Evolutionary conservation across 2,797 vertebrate genomes (phyloP), one percentile per base, ranked within the genome.

Genomic region (Hemitrygon akajei): DNA sequence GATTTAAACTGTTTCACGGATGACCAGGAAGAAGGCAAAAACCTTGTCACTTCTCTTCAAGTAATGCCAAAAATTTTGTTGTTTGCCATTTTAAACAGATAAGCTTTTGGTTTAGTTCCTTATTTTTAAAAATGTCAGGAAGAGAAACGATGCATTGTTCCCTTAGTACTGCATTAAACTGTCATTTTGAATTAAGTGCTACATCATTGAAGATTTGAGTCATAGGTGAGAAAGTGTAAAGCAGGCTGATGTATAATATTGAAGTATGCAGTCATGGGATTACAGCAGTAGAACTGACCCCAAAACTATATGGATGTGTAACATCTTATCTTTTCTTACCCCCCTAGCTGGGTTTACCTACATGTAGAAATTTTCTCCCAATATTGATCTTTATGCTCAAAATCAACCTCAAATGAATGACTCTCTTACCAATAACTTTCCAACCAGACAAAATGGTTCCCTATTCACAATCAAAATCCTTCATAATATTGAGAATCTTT

Each of bases 401-500:
- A n/a, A 16, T 20, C 30, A 66, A 89, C 89, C 66, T 34, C n/a
- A 66, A 89, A 66, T 89, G 66, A 30, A 63, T 89, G 60, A 37
- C 16, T 58, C 16, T 7, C 18, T 89, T 34, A 30, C 18, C 60
- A 60, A 60, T 66, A 18, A 6, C 86, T 89, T 89, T 89, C 58
- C 16, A 66, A 34, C n/a, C 16, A 34, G 16, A 89, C 3, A 60
- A 66, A 89, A 22, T 89, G 14, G 60, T 34, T 89, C 60, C 30
- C 30, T 63, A 20, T 89, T 66, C 58, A 89, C 2, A 63, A 63
- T 34, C 86, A 34, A 66, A 66, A 63, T n/a, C 1, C 20, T 89
- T 89, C n/a, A 10, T 66, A 66, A 89, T n/a, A 89, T 89, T 89
- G 58, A 60, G 84, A 47, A 30, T 34, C 76, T 87, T 87, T 63